Percentiles rank a stretch among this genome's conserved stretches.
Evolutionary conservation across 2,797 vertebrate genomes (phyloP).

Genomic region (Chelidonichthys spinosus): DNA sequence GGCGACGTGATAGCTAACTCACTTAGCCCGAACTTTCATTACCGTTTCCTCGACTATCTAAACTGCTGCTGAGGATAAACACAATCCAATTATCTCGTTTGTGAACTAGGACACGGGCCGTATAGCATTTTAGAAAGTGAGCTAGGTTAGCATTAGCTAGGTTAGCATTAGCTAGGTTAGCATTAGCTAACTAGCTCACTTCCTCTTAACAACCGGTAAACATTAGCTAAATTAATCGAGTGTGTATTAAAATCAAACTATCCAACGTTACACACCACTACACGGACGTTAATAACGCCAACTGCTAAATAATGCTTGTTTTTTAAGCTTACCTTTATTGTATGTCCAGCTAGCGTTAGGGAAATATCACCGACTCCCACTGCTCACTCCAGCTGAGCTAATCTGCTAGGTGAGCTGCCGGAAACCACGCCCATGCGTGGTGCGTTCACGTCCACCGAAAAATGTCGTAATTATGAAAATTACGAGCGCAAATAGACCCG

Average conservation of each 20-base stretch:
- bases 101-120: not conserved
- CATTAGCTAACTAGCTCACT: constrained; percentile 43
- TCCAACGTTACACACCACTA: accelerated
- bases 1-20: not conserved
- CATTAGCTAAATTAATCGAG: not conserved
- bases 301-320: not conserved
- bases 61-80: not conserved
- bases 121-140: not conserved
- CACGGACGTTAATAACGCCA: not conserved
- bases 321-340: constrained; percentile 42
- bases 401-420: constrained; percentile 35
- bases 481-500: accelerated
- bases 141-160: constrained; percentile 48
- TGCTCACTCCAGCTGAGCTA: constrained; percentile 15
- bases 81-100: constrained; percentile 33
- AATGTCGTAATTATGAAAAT: not conserved
- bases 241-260: accelerated
- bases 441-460: constrained; percentile 12
- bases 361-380: not conserved
- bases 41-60: not conserved
- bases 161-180: constrained; percentile 27
- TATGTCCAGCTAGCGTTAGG: not conserved
- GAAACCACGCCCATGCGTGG: constrained; percentile 1
- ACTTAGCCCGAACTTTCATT: not conserved
- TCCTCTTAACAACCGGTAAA: constrained; percentile 9